A percentile compares a stretch with the other conserved stretches of the same genome.
Conservation (phyloP, 2,113 vertebrate species). For the Myiozetetes cayanensis region DNA sequence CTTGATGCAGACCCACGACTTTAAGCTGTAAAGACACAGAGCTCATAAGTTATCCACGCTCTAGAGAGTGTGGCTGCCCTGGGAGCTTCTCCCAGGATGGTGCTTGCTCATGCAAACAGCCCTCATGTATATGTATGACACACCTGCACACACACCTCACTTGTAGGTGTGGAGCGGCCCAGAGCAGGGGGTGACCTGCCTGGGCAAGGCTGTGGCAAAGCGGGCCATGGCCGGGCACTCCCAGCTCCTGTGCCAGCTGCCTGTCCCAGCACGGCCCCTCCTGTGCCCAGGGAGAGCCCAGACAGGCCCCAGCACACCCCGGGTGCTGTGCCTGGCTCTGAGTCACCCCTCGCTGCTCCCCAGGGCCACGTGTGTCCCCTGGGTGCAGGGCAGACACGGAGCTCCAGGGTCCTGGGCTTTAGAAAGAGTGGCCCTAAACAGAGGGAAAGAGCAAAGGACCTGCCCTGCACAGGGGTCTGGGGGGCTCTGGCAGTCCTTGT, state of each 20-base stretch:
- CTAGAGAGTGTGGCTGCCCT: neutral
- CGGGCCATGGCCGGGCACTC: neutral
- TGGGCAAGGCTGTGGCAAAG: neutral
- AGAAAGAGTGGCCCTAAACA: neutral
- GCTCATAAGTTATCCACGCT: neutral
- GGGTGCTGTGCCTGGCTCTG: neutral
- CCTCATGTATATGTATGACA: neutral
- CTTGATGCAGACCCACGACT: neutral
- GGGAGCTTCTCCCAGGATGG: neutral
- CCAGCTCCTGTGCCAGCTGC: slow-evolving; percentile 3
- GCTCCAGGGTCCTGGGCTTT: neutral
- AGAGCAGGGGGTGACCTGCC: neutral
- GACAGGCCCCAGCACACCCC: neutral
- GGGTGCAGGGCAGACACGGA: neutral
- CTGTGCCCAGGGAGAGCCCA: neutral
- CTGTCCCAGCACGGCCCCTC: neutral
- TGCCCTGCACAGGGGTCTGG: accelerated
- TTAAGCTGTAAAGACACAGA: neutral
- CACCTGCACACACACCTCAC: neutral
- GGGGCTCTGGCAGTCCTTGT: neutral
- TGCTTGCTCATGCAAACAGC: neutral
- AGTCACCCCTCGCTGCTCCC: neutral
- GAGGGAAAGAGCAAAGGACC: neutral
- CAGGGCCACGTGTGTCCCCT: accelerated
- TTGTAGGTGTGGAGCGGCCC: neutral